These are phyloP conservation scores for Caenorhabditis plicata DNA, from an alignment of 2,888 invertebrate species.

Conservation along the genomic window DNA sequence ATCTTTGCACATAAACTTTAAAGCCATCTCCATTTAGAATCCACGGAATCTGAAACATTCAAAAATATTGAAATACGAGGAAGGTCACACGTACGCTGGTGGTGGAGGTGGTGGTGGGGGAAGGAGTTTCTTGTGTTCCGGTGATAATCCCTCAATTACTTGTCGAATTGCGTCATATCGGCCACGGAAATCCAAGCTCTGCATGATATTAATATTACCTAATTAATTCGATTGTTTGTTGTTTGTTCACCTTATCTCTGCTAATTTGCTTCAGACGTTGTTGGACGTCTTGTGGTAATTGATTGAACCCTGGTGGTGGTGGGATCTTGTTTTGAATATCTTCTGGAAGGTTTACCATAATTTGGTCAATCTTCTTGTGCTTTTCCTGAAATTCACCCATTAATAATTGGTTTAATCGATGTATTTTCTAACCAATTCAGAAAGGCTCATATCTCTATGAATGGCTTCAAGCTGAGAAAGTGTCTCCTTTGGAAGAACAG, in stretches of 20 bases:
- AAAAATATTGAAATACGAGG: no score
- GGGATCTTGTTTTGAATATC: slow-evolving; percentile 58
- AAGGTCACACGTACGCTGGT: no score
- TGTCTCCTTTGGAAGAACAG: slow-evolving; percentile 53
- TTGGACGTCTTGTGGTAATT: slow-evolving; percentile 51
- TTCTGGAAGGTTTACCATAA: slow-evolving; percentile 56
- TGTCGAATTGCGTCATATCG: slow-evolving; percentile 41
- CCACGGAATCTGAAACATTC: no score
- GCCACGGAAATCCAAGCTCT: slow-evolving; percentile 47
- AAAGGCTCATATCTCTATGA: slow-evolving; percentile 45
- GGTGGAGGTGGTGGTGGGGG: slow-evolving; percentile 38
- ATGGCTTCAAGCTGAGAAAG: slow-evolving; percentile 53
- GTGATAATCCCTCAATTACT: slow-evolving; percentile 42
- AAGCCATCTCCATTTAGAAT: no score
- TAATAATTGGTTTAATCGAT: neutral
- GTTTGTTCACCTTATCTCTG: slow-evolving; percentile 40
- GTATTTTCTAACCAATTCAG: slow-evolving; percentile 9
- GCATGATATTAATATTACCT: no score
- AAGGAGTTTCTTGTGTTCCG: slow-evolving; percentile 19
- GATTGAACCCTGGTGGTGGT: slow-evolving; percentile 57
- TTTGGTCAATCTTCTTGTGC: slow-evolving; percentile 55
- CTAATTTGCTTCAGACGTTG: slow-evolving; percentile 50
- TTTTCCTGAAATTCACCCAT: slow-evolving; percentile 38
- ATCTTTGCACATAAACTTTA: no score
- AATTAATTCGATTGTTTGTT: no score